Conservation (phyloP, 2,888 invertebrate species). For the Cantharis rustica region DNA sequence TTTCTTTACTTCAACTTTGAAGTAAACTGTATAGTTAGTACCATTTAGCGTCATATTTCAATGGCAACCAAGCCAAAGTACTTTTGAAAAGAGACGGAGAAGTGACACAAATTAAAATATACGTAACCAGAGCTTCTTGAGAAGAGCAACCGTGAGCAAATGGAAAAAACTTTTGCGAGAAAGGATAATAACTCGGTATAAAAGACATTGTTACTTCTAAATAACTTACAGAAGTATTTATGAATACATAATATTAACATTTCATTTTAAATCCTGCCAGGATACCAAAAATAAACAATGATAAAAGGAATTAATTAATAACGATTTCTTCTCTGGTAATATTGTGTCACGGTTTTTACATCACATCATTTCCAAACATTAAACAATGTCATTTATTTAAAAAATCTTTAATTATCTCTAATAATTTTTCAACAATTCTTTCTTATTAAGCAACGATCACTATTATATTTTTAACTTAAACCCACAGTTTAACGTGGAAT, state of each 20-base stretch:
- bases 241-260: slow-evolving; percentile 14
- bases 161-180: slow-evolving; percentile 50
- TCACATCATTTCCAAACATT: background rate
- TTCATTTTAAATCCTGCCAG: background rate
- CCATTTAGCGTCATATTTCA: slow-evolving; percentile 30
- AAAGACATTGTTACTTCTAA: slow-evolving; percentile 43
- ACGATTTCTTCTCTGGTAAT: background rate
- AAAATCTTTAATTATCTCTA: background rate
- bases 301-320: background rate
- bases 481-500: too few relatives aligned
- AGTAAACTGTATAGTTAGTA: slow-evolving; percentile 24
- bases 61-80: slow-evolving; percentile 25
- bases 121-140: slow-evolving; percentile 45
- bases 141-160: slow-evolving; percentile 44
- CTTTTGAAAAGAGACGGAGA: slow-evolving; percentile 41
- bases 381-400: background rate
- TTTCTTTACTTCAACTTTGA: slow-evolving; percentile 26
- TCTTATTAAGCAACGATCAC: too few relatives aligned
- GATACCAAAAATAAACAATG: background rate
- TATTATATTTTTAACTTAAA: too few relatives aligned
- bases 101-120: slow-evolving; percentile 49
- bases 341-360: background rate
- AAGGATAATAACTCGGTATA: slow-evolving; percentile 51
- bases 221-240: slow-evolving; percentile 36
- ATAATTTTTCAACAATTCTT: background rate